Base-by-base conservation (phyloP, 2,113 vertebrate genomes). In the Nannospalax galili region DNA sequence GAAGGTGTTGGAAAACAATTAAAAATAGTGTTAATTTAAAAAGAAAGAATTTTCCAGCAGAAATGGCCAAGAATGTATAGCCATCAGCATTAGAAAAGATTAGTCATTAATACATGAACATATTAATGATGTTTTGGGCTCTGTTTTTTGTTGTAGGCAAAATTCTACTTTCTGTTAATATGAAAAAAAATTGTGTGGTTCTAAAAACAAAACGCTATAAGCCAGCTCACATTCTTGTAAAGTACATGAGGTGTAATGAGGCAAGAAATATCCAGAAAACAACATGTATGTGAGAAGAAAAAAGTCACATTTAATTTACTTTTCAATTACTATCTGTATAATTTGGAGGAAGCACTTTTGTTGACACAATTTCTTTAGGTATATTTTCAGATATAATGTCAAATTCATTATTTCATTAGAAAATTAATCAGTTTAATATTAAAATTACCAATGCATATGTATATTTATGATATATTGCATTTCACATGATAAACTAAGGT, bases 211-310 rank as follows among this genome's bases (percentile, higher is more conserved):
- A 62, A 75, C 77, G 62, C 45, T 60, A 0, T 69, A 88, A 86
- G 24, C n/a, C 37, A 85, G 15, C 30, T 95, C 69, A 93, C 60
- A 88, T 93, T 20, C 62, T 58, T 92, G 7, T 93, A 35, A 96
- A 91, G 58, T 93, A 89, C 69, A 86, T 95, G 87, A 94, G 40
- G 35, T 94, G 69, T 74, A 97, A 94, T 93, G 91, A 96, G 48
- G 69, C 84, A 80, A 84, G 11, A 93, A 93, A 87, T 82, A 72
- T 88, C 81, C 22, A 81, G 64, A 74, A 88, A 80, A 88, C 56
- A 94, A 52, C 64, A 94, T n/a, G 24, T 79, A 52, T 24, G 65
- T 56, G 42, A 42, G 81, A 90, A 84, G 88, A 74, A 20, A 70
- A 79, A 90, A 88, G 42, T 67, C 84, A 40, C 26, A 89, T 89